Evolutionary conservation across 1,140 invertebrate genomes (phyloP).

Genomic region (Marisa cornuarietis): DNA sequence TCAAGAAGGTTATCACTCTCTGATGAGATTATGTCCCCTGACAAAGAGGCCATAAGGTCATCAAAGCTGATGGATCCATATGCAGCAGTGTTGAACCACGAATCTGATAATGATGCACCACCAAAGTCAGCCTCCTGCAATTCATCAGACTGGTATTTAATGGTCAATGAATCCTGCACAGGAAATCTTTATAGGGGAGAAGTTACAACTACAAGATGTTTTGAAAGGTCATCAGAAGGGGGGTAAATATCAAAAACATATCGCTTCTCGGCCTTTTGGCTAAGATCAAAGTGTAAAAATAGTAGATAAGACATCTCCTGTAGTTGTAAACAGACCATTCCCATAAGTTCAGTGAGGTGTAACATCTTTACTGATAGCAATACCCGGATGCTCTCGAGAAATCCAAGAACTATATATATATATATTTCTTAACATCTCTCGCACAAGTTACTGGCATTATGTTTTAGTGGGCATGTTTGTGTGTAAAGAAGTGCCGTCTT

Average conservation of each 20-base stretch:
- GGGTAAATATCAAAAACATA: no score
- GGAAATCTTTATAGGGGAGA: not conserved
- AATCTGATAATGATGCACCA: not conserved
- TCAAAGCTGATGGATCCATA: conserved; percentile 4
- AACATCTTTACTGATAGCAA: no score
- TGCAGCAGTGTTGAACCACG: not conserved
- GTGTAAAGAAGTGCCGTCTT: no score
- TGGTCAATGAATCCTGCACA: not conserved
- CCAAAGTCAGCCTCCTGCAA: not conserved
- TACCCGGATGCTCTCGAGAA: no score
- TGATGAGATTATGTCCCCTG: conserved; percentile 4
- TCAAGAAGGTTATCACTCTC: not conserved
- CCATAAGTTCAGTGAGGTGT: no score
- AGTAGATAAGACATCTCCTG: not conserved
- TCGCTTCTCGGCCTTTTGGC: no score
- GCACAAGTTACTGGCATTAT: no score
- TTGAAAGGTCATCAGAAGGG: not conserved
- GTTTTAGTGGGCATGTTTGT: no score
- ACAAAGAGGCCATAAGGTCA: not conserved
- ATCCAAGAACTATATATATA: no score
- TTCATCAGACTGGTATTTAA: not conserved
- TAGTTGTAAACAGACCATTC: no score
- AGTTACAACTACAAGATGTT: not conserved
- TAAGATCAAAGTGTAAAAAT: no score
- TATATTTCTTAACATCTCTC: no score